These are phyloP conservation scores for Rhogogaster chlorosoma DNA, from an alignment of 2,888 invertebrate genomes.

Conservation along the genomic window DNA sequence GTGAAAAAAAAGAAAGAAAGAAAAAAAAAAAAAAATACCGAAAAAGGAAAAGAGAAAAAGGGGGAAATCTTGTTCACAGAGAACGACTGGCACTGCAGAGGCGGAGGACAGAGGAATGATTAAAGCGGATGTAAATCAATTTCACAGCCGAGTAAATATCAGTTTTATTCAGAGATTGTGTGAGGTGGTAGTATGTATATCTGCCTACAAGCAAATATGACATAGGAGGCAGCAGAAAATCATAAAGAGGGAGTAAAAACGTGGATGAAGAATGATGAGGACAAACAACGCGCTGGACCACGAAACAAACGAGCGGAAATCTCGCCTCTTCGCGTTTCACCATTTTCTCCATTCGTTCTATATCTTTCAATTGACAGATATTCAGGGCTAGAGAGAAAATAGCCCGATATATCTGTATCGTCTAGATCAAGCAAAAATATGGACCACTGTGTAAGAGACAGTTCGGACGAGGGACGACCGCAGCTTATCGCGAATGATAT, in stretches of 20 bases:
- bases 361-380: background rate
- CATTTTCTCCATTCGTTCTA: background rate
- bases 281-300: conserved; percentile 24
- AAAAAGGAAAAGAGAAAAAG: background rate
- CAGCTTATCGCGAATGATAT: conserved; percentile 23
- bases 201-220: conserved; percentile 11
- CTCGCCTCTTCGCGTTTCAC: background rate
- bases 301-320: background rate
- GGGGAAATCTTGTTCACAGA: conserved; percentile 31
- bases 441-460: conserved; percentile 9
- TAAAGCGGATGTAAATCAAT: conserved; percentile 51
- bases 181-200: background rate
- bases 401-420: background rate
- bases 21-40: background rate
- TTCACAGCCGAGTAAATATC: conserved; percentile 51
- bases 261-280: background rate
- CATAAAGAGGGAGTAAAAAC: background rate
- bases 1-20: background rate
- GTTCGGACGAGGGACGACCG: background rate
- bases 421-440: background rate
- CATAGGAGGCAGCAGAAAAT: background rate
- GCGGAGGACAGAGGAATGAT: conserved; percentile 45
- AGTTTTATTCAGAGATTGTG: conserved; percentile 45
- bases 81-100: conserved; percentile 20
- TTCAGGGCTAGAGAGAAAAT: background rate